phyloP scores from a whole-genome alignment of 2,888 invertebrate species.

The Pollenia labialis region DNA sequence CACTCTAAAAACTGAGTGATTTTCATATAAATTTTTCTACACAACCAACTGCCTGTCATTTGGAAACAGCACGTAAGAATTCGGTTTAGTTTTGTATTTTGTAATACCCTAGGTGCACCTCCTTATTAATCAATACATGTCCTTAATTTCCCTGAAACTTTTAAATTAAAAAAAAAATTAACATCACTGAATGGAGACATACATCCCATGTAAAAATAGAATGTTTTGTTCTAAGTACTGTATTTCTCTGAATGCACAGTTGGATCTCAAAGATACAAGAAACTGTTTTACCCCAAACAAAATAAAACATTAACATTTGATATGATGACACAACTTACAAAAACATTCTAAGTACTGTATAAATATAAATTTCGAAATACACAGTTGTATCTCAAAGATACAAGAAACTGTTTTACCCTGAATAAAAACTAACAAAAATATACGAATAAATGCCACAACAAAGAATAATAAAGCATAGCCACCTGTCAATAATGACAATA shows the following conservation, averaged over 20 bases:
- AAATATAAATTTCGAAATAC: background rate
- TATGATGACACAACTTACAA: too few species aligned
- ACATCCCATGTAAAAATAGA: too few species aligned
- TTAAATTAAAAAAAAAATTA: too few species aligned
- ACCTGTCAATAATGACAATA: slow-evolving; percentile 56
- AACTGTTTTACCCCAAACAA: slow-evolving; percentile 13
- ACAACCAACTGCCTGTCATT: too few species aligned
- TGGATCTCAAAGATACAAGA: slow-evolving; percentile 54
- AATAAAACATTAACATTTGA: background rate
- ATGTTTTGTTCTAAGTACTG: background rate
- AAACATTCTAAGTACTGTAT: background rate
- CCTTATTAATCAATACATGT: too few species aligned
- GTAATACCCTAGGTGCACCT: too few species aligned
- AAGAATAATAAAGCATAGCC: slow-evolving; percentile 62
- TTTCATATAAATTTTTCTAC: too few species aligned
- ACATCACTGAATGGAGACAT: too few species aligned
- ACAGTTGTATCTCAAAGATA: slow-evolving; percentile 57
- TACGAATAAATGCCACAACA: slow-evolving; percentile 27
- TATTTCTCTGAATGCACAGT: background rate
- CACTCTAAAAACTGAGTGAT: too few species aligned
- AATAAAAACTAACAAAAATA: slow-evolving; percentile 3
- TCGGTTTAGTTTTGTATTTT: too few species aligned
- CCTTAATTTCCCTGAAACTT: too few species aligned
- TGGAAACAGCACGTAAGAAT: too few species aligned
- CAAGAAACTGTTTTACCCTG: slow-evolving; percentile 9